Percentiles rank a stretch among this genome's conserved stretches.
Conservation (phyloP, 2,888 invertebrate species). For the Gisinianus flammeolus region DNA sequence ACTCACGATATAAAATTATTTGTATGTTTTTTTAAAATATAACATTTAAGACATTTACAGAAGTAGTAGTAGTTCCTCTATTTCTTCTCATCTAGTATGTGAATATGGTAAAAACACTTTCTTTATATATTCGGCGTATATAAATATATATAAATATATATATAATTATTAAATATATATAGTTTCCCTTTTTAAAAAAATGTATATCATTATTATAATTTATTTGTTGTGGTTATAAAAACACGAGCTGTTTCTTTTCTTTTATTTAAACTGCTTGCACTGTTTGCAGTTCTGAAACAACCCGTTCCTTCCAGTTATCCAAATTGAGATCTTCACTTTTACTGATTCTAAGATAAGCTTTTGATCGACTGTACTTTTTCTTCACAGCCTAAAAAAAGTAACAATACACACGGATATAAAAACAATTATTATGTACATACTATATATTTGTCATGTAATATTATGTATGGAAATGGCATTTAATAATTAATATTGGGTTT, state of each 20-base stretch:
- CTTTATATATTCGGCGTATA: slow-evolving; percentile 5
- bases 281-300: slow-evolving; percentile 10
- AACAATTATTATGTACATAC: slow-evolving; percentile 5
- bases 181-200: too few relatives aligned
- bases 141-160: neutral
- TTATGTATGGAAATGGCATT: too few relatives aligned
- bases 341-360: slow-evolving; percentile 20
- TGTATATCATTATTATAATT: too few relatives aligned
- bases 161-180: too few relatives aligned
- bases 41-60: neutral
- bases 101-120: neutral
- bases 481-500: too few relatives aligned
- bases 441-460: too few relatives aligned
- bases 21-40: too few relatives aligned
- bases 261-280: neutral
- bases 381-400: slow-evolving; percentile 66
- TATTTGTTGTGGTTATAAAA: neutral
- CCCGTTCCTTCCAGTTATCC: slow-evolving; percentile 25
- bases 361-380: slow-evolving; percentile 68
- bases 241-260: neutral
- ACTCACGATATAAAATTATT: neutral
- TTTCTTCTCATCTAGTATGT: slow-evolving; percentile 10
- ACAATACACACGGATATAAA: slow-evolving; percentile 7
- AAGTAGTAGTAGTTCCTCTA: neutral
- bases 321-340: neutral